Base-by-base conservation (phyloP, 2,113 vertebrate genomes). In the Nannospalax galili region DNA sequence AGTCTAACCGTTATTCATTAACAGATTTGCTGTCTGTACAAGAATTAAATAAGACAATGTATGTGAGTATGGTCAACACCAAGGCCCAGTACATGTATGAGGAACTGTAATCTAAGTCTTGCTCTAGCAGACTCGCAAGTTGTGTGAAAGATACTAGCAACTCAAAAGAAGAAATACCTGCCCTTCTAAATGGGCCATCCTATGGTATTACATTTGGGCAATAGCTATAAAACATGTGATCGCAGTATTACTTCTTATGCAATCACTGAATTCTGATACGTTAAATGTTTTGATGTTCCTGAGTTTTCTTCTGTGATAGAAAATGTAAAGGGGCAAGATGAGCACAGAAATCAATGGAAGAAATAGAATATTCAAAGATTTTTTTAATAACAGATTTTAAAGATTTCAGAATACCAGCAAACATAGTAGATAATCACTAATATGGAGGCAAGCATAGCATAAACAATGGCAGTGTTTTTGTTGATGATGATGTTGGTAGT, bases 381-480 rank as follows among this genome's bases (percentile, higher is more conserved):
- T 93, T 81, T 87, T 14, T 75, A 90, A 17, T 91, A 37, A 15
- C 73, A 5, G 52, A 91, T 93, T 56, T 80, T 42, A 92, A 96
- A 91, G 94, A 11, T 89, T 78, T 88, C 70, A 70, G 37, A 92
- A 20, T 82, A 88, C 30, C 78, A 94, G n/a, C 32, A 93, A 86
- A 77, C 42, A 45, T 48, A 80, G 11, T 37, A 56, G 0, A 70
- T 19, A 74, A 67, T 40, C 32, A 42, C 48, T 77, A 45, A 37
- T 48, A 92, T 16, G 28, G 15, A 52, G 48, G 24, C 24, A 58
- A 73, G 56, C 56, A 91, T 0, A 81, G 70, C 62, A 94, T 60
- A 84, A 90, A 67, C 42, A 82, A 20, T 32, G 48, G 48, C 11
- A 52, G 48, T 52, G 11, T 7, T 52, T 11, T 52, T 52, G 48